Conservation (phyloP, 1,140 invertebrate genomes). For the Hirudo medicinalis region DNA sequence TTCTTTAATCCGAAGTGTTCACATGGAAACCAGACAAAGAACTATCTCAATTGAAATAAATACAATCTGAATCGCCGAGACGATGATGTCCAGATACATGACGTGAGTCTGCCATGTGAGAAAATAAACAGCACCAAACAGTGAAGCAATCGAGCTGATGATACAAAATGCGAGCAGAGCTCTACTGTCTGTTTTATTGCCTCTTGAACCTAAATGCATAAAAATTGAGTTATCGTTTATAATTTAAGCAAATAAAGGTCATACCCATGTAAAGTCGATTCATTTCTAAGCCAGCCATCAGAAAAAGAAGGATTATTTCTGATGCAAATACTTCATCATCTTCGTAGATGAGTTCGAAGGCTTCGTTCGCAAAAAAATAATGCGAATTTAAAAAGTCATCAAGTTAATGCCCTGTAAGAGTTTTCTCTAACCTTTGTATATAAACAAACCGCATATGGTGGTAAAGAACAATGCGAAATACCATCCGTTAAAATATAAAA, state of each 20-base stretch:
- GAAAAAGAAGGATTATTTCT: background rate
- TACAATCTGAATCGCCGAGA: background rate
- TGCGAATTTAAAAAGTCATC: too few relatives aligned
- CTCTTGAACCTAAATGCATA: background rate
- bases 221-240: background rate
- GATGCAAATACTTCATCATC: background rate
- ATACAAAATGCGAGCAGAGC: background rate
- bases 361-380: too few relatives aligned
- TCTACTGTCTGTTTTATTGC: background rate
- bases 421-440: too few relatives aligned
- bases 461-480: too few relatives aligned
- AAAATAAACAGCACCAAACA: slow-evolving; percentile 4
- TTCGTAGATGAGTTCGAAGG: too few relatives aligned
- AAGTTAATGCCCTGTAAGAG: too few relatives aligned
- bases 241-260: background rate
- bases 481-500: too few relatives aligned
- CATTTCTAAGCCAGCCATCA: background rate
- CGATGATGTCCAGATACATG: background rate
- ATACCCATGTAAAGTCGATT: background rate
- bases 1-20: too few relatives aligned
- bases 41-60: slow-evolving; percentile 1
- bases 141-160: background rate
- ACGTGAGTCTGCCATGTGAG: background rate
- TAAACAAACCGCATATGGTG: too few relatives aligned
- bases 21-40: background rate